Conservation (phyloP, 2,888 invertebrate species). For the Yponomeuta plumbellus region DNA sequence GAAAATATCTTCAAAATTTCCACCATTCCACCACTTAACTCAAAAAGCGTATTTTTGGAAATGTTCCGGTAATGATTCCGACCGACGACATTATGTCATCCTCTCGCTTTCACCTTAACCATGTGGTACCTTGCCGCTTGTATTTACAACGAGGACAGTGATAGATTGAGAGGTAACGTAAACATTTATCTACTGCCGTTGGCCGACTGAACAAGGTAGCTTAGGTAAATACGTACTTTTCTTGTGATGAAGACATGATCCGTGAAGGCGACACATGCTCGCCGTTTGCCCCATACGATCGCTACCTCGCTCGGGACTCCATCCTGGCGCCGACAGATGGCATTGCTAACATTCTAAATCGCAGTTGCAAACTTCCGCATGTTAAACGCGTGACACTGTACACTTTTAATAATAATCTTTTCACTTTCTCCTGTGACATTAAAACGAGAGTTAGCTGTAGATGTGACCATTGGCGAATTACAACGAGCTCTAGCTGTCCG, state of each 20-base stretch:
- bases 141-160: too few species aligned
- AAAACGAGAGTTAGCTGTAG: not conserved
- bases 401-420: not conserved
- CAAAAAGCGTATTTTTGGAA: too few species aligned
- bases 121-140: too few species aligned
- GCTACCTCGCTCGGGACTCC: conserved; percentile 65
- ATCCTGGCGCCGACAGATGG: conserved; percentile 42
- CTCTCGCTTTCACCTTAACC: too few species aligned
- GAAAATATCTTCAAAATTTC: too few species aligned
- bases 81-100: too few species aligned
- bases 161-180: too few species aligned
- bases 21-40: too few species aligned
- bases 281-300: conserved; percentile 87
- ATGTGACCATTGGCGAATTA: not conserved
- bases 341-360: conserved; percentile 45
- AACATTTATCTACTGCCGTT: too few species aligned
- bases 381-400: conserved; percentile 12
- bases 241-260: conserved; percentile 84
- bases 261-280: conserved; percentile 88
- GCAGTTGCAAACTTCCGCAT: conserved; percentile 15
- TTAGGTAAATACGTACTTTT: conserved; percentile 77
- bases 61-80: too few species aligned
- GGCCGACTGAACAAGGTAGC: not conserved
- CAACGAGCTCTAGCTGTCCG: not conserved
- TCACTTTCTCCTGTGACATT: not conserved